Evolutionary conservation across 2,797 vertebrate genomes (phyloP).

Genomic region (Moxostoma hubbsi): DNA sequence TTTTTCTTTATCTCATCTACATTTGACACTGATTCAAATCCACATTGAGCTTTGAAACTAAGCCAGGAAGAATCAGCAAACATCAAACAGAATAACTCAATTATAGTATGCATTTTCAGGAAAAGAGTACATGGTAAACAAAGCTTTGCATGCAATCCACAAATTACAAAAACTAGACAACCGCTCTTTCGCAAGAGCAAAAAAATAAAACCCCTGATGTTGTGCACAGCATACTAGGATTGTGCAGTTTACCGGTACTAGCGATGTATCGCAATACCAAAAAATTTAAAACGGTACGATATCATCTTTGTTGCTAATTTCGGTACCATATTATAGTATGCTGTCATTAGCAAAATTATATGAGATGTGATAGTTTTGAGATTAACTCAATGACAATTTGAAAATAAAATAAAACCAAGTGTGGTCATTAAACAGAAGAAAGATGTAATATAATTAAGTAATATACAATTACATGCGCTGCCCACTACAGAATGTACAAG

Average conservation of each 20-base stretch:
- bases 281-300: too few relatives aligned
- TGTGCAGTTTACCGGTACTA: not conserved
- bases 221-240: not conserved
- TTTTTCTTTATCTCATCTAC: constrained; percentile 35
- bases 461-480: too few relatives aligned
- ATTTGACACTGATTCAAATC: constrained; percentile 54
- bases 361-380: too few relatives aligned
- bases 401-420: too few relatives aligned
- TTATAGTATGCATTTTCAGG: constrained; percentile 38
- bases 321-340: too few relatives aligned
- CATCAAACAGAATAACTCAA: constrained; percentile 59
- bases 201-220: constrained; percentile 4
- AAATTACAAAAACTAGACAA: constrained; percentile 25
- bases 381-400: too few relatives aligned
- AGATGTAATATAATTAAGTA: too few relatives aligned
- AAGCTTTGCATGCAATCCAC: constrained; percentile 36
- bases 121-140: constrained; percentile 49
- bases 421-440: too few relatives aligned
- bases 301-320: too few relatives aligned
- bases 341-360: too few relatives aligned
- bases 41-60: constrained; percentile 54
- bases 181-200: constrained; percentile 15
- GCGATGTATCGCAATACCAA: too few relatives aligned
- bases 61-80: constrained; percentile 58
- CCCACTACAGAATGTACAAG: too few relatives aligned